These are phyloP conservation scores for Mormyrops boulengeri DNA, from an alignment of 2,797 vertebrate genomes.

Conservation along the genomic window DNA sequence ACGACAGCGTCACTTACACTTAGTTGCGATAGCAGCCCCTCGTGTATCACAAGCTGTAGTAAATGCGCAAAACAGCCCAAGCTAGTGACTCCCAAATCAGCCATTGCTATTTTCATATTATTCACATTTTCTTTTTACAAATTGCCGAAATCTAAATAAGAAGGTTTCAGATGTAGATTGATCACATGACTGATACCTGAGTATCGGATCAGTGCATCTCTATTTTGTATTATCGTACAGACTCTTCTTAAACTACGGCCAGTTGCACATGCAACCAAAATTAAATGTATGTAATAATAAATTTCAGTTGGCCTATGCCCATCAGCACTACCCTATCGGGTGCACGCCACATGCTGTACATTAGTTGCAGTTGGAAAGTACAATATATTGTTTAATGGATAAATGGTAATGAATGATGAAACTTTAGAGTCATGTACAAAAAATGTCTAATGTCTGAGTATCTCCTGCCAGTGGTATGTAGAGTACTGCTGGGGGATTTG, in stretches of 20 bases:
- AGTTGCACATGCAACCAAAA: background rate
- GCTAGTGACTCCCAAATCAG: background rate
- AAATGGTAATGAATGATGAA: background rate
- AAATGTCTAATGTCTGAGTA: background rate
- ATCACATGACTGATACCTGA: background rate
- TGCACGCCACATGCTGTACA: background rate
- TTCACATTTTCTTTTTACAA: background rate
- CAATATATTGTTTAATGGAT: background rate
- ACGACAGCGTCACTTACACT: background rate
- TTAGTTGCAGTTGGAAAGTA: background rate
- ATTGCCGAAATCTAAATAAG: background rate
- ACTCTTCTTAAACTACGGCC: background rate
- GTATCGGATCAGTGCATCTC: background rate
- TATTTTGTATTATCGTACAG: background rate
- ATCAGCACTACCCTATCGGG: background rate
- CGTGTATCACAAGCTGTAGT: background rate
- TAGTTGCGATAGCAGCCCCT: background rate
- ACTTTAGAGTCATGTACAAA: background rate
- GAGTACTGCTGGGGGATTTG: background rate
- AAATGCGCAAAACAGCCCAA: background rate
- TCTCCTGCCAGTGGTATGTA: background rate
- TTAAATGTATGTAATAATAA: background rate
- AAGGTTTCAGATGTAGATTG: background rate
- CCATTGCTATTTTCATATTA: background rate
- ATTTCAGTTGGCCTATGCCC: background rate